These are phyloP conservation scores for Trypoxylus dichotomus DNA, from an alignment of 1,140 invertebrate species.

Conservation along the genomic window DNA sequence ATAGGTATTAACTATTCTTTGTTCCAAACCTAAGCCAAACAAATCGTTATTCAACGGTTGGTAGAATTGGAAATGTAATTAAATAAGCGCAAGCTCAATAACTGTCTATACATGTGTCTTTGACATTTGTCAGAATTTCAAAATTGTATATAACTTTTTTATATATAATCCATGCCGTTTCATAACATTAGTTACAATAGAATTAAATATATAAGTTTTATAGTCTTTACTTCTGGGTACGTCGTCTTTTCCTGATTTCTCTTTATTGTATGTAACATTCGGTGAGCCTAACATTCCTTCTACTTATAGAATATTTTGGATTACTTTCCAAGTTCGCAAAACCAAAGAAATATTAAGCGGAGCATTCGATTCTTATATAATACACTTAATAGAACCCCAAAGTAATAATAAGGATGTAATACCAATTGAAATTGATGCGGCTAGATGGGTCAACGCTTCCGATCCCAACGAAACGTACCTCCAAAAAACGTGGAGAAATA, in stretches of 20 bases:
- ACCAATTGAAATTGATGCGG: conserved; percentile 18
- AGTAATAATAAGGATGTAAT: neutral
- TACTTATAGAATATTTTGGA: conserved; percentile 44
- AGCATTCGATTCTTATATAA: conserved; percentile 46
- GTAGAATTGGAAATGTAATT: neutral
- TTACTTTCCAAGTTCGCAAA: conserved; percentile 46
- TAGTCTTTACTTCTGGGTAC: conserved; percentile 5
- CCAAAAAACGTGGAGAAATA: conserved; percentile 47
- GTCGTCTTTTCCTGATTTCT: neutral
- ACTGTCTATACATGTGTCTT: conserved; percentile 7
- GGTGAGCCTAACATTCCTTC: neutral
- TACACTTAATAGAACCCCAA: conserved; percentile 40
- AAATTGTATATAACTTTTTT: neutral
- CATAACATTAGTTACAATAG: neutral
- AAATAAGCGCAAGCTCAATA: neutral
- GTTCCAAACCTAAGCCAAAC: neutral
- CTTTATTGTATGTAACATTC: neutral
- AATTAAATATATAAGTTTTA: conserved; percentile 15
- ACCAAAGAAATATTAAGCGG: conserved; percentile 45
- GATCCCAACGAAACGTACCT: conserved; percentile 26
- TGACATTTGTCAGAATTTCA: conserved; percentile 15
- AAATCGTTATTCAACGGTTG: neutral
- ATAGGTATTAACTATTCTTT: too few species aligned
- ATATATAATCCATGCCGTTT: conserved; percentile 17
- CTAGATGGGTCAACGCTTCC: conserved; percentile 30